phyloP scores from a whole-genome alignment of 1,140 invertebrate species.

The Augochlora pura region DNA sequence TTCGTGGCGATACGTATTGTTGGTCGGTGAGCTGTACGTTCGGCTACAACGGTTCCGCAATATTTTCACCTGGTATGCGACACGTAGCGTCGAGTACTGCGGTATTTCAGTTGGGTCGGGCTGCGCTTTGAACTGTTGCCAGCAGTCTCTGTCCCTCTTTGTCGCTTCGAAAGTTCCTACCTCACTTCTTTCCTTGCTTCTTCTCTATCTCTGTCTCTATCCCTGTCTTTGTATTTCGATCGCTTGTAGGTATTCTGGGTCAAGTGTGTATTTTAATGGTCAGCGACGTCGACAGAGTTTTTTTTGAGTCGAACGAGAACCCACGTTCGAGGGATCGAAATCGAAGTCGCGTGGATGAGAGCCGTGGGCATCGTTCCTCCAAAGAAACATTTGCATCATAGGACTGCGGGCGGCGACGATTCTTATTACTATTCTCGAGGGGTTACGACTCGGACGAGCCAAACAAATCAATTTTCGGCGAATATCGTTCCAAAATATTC shows the following conservation, averaged over 20 bases:
- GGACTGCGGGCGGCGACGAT: too few species aligned
- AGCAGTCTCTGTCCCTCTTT: conserved; percentile 48
- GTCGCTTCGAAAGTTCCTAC: neutral
- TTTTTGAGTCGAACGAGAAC: neutral
- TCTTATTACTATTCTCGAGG: neutral
- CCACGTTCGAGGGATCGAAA: neutral
- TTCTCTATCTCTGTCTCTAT: conserved; percentile 3
- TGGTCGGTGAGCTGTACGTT: conserved; percentile 11
- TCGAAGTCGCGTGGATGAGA: neutral
- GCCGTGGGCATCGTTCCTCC: neutral
- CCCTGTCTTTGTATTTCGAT: neutral
- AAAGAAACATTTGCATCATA: neutral
- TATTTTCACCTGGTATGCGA: conserved; percentile 58
- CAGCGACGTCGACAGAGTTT: conserved; percentile 24
- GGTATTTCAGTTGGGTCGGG: conserved; percentile 64
- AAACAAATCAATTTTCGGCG: too few species aligned
- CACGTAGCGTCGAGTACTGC: conserved; percentile 55
- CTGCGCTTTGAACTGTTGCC: conserved; percentile 62
- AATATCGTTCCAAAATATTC: too few species aligned
- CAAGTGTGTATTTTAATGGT: conserved; percentile 64
- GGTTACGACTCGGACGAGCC: too few species aligned
- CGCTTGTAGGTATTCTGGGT: conserved; percentile 59
- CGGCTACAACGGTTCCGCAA: conserved; percentile 21
- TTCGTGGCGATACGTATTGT: neutral
- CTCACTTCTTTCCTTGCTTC: conserved; percentile 29